A percentile compares a stretch with the other conserved stretches of the same genome.
These are phyloP conservation scores for Sebastolobus alascanus DNA, from an alignment of 2,797 vertebrate species.

Conservation along the genomic window DNA sequence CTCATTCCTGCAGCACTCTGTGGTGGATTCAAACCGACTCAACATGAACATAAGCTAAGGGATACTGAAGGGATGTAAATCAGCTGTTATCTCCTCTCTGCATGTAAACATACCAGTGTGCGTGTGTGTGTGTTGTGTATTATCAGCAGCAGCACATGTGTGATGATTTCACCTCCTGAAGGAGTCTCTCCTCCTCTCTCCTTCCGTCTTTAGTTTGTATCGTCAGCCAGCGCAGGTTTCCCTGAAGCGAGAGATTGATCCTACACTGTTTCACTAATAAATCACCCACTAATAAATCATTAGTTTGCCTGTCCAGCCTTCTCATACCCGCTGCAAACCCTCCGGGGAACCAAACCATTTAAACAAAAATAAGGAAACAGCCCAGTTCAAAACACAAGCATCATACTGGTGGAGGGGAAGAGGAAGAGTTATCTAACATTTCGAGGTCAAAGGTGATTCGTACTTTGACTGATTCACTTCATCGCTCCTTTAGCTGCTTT, in stretches of 20 bases:
- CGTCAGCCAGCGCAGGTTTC: constrained; percentile 65
- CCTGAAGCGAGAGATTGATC: constrained; percentile 32
- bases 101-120: constrained; percentile 18
- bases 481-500: constrained; percentile 54
- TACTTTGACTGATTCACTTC: constrained; percentile 53
- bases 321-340: constrained; percentile 68
- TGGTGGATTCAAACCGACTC: not conserved
- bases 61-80: not conserved
- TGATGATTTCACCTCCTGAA: not conserved
- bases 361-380: not conserved
- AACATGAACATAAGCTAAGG: too few species aligned
- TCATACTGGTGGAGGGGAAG: not conserved
- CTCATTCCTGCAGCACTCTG: too few species aligned
- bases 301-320: constrained; percentile 48
- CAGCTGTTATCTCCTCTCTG: constrained; percentile 1
- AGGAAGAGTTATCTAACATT: not conserved
- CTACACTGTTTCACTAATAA: constrained; percentile 1
- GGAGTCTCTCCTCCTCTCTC: constrained; percentile 31
- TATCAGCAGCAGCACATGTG: not conserved
- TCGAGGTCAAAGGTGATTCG: constrained; percentile 36
- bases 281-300: too few species aligned
- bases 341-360: constrained; percentile 34
- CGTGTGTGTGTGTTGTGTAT: not conserved
- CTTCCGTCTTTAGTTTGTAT: constrained; percentile 15
- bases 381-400: constrained; percentile 5